phyloP scores from a whole-genome alignment of 2,113 vertebrate species.

The Cyphomyrus discorhynchus region DNA sequence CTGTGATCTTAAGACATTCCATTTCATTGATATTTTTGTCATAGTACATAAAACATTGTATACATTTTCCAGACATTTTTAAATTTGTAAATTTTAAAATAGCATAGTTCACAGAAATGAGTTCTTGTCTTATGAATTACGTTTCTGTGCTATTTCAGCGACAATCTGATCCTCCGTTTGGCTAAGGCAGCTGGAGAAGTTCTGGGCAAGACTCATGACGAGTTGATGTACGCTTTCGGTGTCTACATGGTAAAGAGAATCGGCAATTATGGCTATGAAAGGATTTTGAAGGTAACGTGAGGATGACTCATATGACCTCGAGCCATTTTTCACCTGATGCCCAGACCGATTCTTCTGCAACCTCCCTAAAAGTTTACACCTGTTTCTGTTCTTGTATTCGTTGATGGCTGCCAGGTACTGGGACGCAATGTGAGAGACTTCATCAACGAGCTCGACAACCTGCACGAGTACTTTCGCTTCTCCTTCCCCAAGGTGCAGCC shows the following conservation, averaged over 20 bases:
- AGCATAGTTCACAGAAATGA: not conserved
- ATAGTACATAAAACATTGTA: not conserved
- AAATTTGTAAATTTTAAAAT: not conserved
- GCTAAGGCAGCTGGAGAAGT: slow-evolving; percentile 63
- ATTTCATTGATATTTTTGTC: not conserved
- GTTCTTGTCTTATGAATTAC: not conserved
- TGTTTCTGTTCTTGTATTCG: not conserved
- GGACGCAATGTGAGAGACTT: slow-evolving; percentile 63
- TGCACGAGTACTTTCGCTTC: slow-evolving; percentile 66
- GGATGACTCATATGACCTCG: not conserved
- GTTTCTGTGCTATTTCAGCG: slow-evolving; percentile 35
- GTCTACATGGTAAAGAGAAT: slow-evolving; percentile 67
- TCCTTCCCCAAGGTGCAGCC: slow-evolving; percentile 67
- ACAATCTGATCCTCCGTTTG: slow-evolving; percentile 60
- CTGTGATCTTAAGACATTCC: not conserved
- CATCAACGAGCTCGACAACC: slow-evolving; percentile 65
- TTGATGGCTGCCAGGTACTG: slow-evolving; percentile 43
- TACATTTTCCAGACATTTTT: not conserved
- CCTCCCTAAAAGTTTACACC: not conserved
- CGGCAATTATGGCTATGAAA: slow-evolving; percentile 62
- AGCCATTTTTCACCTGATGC: not conserved
- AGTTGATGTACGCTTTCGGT: slow-evolving; percentile 66
- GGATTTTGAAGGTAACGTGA: slow-evolving; percentile 56
- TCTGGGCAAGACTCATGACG: slow-evolving; percentile 64
- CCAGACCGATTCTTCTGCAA: not conserved